Base-by-base conservation (phyloP, 2,888 invertebrate species). In the Lordiphosa andalusiaca region DNA sequence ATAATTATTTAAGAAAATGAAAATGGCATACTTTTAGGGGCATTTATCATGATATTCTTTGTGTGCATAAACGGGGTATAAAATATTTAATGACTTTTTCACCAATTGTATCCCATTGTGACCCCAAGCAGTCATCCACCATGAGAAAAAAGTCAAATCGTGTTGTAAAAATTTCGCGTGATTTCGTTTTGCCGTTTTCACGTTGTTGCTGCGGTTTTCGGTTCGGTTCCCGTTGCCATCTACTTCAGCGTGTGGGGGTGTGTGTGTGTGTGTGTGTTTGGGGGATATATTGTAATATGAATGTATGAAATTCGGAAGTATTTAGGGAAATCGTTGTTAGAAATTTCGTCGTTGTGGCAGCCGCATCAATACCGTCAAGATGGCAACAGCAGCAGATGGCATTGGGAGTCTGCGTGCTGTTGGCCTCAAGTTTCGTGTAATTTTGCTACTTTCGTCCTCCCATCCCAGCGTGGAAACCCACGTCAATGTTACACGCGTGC, bases 301-400 rank as follows among this genome's bases (percentile, higher is more conserved):
- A 77, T 77, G 69, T 64, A 77, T 77, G 83, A 84, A 84, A 84
- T 74, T 78, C 76, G 78, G 74, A 76, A 81, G 85, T 83, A 78
- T 84, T 84, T 84, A 84, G 78, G 85, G 78, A 83, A 83, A 85
- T 84, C 80, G 84, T 83, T 78, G 77, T 69, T 74, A 73, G 84
- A 80, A 73, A 81, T 81, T 77, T 81, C 62, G 67, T 59, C 61
- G 61, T 67, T 60, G 40, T 62, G 42, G 40, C 42, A 46, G 53
- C 48, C 57, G 30, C 63, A 59, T 54, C 54, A 48, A 52, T 39
- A 53, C 36, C 46, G 16, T 16, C 16, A 57, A 63, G 51, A 54
- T 58, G 67, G 54, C 54, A 61, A 2, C 16, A 16, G 60, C 65
- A 63, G 67, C 67, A 67, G 61, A 51, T 69, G 53, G 55, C 46